phyloP scores from a whole-genome alignment of 2,797 vertebrate species.

The Silurus lanzhouensis region DNA sequence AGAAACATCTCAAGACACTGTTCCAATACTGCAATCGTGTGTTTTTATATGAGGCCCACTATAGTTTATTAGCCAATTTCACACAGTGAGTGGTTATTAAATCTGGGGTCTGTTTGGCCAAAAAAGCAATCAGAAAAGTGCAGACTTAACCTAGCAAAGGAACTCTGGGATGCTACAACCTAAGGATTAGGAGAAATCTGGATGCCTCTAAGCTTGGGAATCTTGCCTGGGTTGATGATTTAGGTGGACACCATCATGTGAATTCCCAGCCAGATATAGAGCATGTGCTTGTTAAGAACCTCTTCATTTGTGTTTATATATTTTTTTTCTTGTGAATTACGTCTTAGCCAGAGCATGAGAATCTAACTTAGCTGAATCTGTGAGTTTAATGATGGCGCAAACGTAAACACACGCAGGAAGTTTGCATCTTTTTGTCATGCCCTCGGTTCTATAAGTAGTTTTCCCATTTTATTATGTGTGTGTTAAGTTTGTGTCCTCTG shows the following conservation, averaged over 20 bases:
- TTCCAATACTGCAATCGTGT: conserved; percentile 7
- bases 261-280: background rate
- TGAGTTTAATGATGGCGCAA: background rate
- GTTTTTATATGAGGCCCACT: conserved; percentile 23
- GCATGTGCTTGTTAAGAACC: background rate
- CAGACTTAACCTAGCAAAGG: background rate
- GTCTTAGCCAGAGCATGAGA: conserved; percentile 1
- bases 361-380: background rate
- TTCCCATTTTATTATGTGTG: conserved; percentile 20
- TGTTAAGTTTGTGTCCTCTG: conserved; percentile 34
- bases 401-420: background rate
- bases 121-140: conserved; percentile 19
- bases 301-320: conserved; percentile 12
- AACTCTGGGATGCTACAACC: conserved; percentile 49
- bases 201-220: conserved; percentile 37
- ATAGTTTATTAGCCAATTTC: conserved; percentile 30
- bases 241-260: conserved; percentile 15
- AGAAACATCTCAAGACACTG: conserved; percentile 19
- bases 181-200: conserved; percentile 46
- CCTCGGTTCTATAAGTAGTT: background rate
- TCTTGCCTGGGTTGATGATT: conserved; percentile 33
- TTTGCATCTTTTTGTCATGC: background rate
- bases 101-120: conserved; percentile 22
- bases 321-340: background rate
- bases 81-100: conserved; percentile 33